Evolutionary conservation across 1,140 invertebrate genomes (phyloP).

Genomic region (Atta texana): DNA sequence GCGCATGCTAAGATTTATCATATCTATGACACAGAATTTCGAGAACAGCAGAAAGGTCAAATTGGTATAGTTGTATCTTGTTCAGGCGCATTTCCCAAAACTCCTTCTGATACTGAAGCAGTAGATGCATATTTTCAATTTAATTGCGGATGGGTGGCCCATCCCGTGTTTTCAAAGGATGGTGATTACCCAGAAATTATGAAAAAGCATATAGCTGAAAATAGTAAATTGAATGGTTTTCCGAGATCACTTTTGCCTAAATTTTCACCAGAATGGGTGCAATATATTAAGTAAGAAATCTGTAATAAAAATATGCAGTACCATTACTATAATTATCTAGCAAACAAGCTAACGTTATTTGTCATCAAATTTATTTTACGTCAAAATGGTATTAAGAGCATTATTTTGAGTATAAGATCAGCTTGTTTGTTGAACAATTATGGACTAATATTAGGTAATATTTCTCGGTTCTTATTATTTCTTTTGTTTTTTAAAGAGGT

Average conservation of each 20-base stretch:
- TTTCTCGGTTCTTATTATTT: not conserved
- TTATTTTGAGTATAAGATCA: no score
- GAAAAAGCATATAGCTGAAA: slow-evolving; percentile 85
- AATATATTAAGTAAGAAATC: slow-evolving; percentile 77
- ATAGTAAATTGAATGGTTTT: slow-evolving; percentile 86
- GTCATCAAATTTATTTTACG: no score
- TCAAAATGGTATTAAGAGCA: no score
- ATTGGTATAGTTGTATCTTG: slow-evolving; percentile 73
- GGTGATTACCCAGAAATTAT: slow-evolving; percentile 89
- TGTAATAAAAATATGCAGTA: not conserved
- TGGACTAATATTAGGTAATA: not conserved
- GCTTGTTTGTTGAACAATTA: not conserved
- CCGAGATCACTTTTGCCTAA: slow-evolving; percentile 85
- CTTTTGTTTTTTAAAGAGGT: slow-evolving; percentile 73
- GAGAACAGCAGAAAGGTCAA: slow-evolving; percentile 87
- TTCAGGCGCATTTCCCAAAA: slow-evolving; percentile 64
- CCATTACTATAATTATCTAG: not conserved
- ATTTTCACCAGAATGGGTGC: slow-evolving; percentile 86
- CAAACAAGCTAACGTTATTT: no score
- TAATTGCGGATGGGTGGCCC: slow-evolving; percentile 88
- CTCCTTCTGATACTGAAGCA: slow-evolving; percentile 60
- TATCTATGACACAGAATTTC: slow-evolving; percentile 89
- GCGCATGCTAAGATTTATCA: slow-evolving; percentile 87
- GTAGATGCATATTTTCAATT: slow-evolving; percentile 80
- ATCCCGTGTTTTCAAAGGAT: slow-evolving; percentile 87